These are phyloP conservation scores for Siniperca obscura DNA, from an alignment of 2,797 vertebrate genomes.

Conservation along the genomic window DNA sequence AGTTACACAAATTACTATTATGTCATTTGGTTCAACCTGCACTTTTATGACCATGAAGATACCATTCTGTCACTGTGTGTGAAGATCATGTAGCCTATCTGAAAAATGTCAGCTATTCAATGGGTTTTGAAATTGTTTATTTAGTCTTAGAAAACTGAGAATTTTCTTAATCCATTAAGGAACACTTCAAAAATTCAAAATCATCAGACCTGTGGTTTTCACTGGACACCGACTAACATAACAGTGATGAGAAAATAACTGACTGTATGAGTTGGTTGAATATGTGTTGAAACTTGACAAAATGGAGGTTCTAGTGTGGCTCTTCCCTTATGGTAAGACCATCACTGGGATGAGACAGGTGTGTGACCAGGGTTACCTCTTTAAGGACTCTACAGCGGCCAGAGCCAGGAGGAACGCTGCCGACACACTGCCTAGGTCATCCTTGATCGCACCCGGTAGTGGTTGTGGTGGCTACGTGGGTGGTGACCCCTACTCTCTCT, in stretches of 20 bases:
- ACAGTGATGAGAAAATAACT: slow-evolving; percentile 35
- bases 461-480: not conserved
- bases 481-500: slow-evolving; percentile 67
- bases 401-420: slow-evolving; percentile 30
- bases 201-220: not conserved
- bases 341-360: slow-evolving; percentile 48
- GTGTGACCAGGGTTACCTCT: slow-evolving; percentile 46
- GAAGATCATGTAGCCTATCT: not conserved
- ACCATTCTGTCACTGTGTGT: not conserved
- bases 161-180: not conserved
- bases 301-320: slow-evolving; percentile 47
- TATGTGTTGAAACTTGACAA: slow-evolving; percentile 26
- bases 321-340: slow-evolving; percentile 60
- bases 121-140: not conserved
- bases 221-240: not conserved
- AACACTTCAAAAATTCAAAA: not conserved
- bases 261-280: slow-evolving; percentile 19
- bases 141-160: not conserved
- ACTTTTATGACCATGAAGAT: not conserved
- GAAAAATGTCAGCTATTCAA: not conserved
- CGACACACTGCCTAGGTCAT: not conserved
- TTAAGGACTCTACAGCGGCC: slow-evolving; percentile 34
- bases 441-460: not conserved
- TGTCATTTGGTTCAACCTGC: not conserved
- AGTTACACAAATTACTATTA: not conserved